Evolutionary conservation across 1,140 invertebrate genomes (phyloP), one percentile per base, ranked within the genome.

Genomic region (Sycophila sp.): DNA sequence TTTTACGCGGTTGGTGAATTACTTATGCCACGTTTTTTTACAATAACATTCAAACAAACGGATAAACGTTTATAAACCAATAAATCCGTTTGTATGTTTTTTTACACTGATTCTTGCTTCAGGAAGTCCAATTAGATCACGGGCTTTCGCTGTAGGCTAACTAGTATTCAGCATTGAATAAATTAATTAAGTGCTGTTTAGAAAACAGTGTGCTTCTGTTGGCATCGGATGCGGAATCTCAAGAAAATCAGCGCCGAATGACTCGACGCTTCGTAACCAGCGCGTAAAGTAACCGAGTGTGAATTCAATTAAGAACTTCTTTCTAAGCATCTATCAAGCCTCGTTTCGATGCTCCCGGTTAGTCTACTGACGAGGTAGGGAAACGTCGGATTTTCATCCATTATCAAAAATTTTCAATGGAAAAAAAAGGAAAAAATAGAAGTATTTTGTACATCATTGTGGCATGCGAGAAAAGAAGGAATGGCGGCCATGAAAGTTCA

Each of bases 241-340:
- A 75, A 81, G 81, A 80, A 84, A 85, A 84, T 84, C 84, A 81
- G 80, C 79, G 77, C 65, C 73, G 80, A 78, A 78, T 86, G 84
- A 86, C 84, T 84, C 73, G 83, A 66, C 72, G 69, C 76, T 85
- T 85, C 69, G 74, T 76, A 77, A 79, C 38, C 42, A 75, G 76
- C 77, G 59, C 36, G 13, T 34, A 73, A 76, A 83, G 75, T 80
- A 78, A 80, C 82, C 81, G 77, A 84, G 82, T 86, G 83, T 83
- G 79, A 84, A 86, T 85, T 86, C 83, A 85, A 86, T 86, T 85
- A 86, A 80, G 81, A 79, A 76, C 74, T 72, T 49, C 62, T 68
- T 79, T 80, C 73, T 74, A 32, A 79, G 78, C 75, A 80, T 81
- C 76, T 78, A 81, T 81, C 78, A 78, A 77, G 73, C 70, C 81